Evolutionary conservation across 2,113 vertebrate species (phyloP), one percentile per base, ranked within the genome.

Genomic region (Caranx ignobilis): DNA sequence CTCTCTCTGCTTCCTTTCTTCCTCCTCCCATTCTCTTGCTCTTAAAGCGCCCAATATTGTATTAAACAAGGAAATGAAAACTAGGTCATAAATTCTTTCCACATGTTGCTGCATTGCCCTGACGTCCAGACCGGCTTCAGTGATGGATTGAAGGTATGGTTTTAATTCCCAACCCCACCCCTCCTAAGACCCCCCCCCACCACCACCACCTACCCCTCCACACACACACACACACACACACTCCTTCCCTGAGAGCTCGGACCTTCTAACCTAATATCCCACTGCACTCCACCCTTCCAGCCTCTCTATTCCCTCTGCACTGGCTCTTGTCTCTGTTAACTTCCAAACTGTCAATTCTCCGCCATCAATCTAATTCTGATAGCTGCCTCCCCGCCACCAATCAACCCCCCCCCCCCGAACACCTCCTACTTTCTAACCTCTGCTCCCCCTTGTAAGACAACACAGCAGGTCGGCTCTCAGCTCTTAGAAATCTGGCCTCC

Each of bases 51-150:
- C 84, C 83, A 77, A 89, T 86, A 91, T 91, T 75, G 59, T 89
- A 87, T 93, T 90, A 93, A 93, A 94, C 83, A 86, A 88, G 93
- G 93, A 95, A 95, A 95, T 93, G 92, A 95, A 95, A 94, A 94
- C 79, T 94, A 92, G 95, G 95, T 94, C 95, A 95, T 91, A 94
- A 94, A 95, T 94, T 95, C 92, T 92, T 95, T 95, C 94, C 94
- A 95, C 92, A 95, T 95, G 95, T 95, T 93, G 89, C 76, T 82
- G 87, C 82, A 65, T 61, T 63, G 84, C 89, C 70, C 82, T 82
- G 86, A 92, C 84, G 75, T 87, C 88, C 91, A 92, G 92, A 82
- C 83, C 71, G 55, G 84, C 82, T 83, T 84, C 86, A 80, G 80
- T 93, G 92, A 94, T 93, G 87, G 90, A 95, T 89, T 83, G 89